Evolutionary conservation across 2,888 invertebrate species (phyloP), one percentile per base, ranked within the genome.

Genomic region (Troilus luridus): DNA sequence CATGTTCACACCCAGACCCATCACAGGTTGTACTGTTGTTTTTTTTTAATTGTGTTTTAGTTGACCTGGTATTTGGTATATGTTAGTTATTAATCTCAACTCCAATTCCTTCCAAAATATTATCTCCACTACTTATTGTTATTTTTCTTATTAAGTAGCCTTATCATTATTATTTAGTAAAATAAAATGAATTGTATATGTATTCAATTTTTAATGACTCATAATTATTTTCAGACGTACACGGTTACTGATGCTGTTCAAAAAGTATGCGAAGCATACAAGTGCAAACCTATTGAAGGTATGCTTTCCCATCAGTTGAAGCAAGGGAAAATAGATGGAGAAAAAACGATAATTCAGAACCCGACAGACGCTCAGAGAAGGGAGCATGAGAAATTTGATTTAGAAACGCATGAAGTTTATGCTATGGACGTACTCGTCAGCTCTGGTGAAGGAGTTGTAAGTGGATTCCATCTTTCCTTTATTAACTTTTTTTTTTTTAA

Each of bases 371-470:
- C 98, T 59, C 99, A 99, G 94, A 97, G 97, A 93, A 98, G 98
- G 94, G 99, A 99, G 94, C 98, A 99, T 94, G 99, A 99, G 94
- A 99, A 99, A 94, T 98, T 97, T 94, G 98, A 97, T 92, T 96
- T 99, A 94, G 99, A 99, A 94, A 97, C 97, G 91, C 97, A 99
- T 94, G 99, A 99, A 95, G 99, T 99, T 0, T 99, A 99, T 95
- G 99, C 98, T 58, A 97, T 99, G 96, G 99, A 99, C 95, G 98
- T 99, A n/a, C 96, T 99, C 92, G 96, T 99, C 92, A 98, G 98
- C 93, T 97, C 98, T 91, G 99, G 99, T 89, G 99, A 99, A 94
- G 99, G 98, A 93, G 96, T 97, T 94, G 97, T 97, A 94, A 95
- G 96, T 95, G 3, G 27, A n/a, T 19, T 85, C 11, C n/a, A 58